phyloP scores from a whole-genome alignment of 2,888 invertebrate genomes.

The Drosophila barbarae region DNA sequence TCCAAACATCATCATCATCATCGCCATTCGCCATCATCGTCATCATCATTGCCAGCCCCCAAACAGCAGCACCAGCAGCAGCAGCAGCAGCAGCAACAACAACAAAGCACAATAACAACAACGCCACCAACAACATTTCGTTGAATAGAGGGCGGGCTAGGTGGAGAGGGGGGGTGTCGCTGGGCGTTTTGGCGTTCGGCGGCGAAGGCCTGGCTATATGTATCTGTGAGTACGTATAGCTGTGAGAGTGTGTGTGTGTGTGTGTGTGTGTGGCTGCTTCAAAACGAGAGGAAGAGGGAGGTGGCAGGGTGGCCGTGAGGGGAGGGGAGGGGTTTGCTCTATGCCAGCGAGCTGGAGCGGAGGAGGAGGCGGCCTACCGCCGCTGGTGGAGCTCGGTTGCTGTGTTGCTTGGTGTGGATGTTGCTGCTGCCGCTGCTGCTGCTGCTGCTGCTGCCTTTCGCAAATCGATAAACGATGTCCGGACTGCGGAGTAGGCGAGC shows the following conservation, averaged over 20 bases:
- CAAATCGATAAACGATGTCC: slow-evolving; percentile 74
- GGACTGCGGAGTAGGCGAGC: slow-evolving; percentile 60
- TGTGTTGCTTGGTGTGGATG: slow-evolving; percentile 17
- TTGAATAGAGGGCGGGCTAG: slow-evolving; percentile 22
- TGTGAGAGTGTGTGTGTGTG: slow-evolving; percentile 1
- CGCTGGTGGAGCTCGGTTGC: slow-evolving; percentile 26
- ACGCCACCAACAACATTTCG: slow-evolving; percentile 32
- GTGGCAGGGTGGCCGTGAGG: background rate
- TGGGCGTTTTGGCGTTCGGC: slow-evolving; percentile 42
- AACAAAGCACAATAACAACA: slow-evolving; percentile 30
- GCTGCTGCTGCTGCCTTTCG: slow-evolving; percentile 55
- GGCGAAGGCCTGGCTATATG: slow-evolving; percentile 31
- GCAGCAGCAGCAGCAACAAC: slow-evolving; percentile 41
- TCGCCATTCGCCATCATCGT: slow-evolving; percentile 23
- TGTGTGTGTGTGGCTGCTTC: slow-evolving; percentile 13
- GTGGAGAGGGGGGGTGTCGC: slow-evolving; percentile 5
- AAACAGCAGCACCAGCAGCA: slow-evolving; percentile 25
- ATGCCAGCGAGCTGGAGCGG: slow-evolving; percentile 22
- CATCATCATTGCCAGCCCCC: slow-evolving; percentile 56
- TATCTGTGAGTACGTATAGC: slow-evolving; percentile 12
- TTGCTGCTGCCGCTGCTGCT: slow-evolving; percentile 18
- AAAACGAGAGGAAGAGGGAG: slow-evolving; percentile 23
- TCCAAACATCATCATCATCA: slow-evolving; percentile 39
- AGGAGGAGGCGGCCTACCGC: slow-evolving; percentile 61
- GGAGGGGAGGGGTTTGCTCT: slow-evolving; percentile 2